Evolutionary conservation across 2,888 invertebrate genomes (phyloP).

Genomic region (Nomada lathburiana): DNA sequence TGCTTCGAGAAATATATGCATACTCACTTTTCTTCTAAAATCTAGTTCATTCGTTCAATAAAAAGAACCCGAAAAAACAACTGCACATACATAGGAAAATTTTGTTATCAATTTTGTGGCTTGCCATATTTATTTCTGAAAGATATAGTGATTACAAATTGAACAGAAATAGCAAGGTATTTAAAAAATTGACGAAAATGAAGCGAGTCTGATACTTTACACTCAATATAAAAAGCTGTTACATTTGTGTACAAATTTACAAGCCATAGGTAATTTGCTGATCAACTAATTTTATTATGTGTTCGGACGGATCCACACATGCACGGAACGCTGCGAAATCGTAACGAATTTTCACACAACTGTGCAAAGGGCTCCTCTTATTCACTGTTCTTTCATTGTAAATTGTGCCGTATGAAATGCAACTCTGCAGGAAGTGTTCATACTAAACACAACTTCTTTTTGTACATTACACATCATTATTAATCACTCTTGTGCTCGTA

Average conservation of each 20-base stretch:
- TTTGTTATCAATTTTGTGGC: neutral
- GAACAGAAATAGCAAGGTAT: neutral
- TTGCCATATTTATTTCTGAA: neutral
- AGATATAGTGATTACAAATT: neutral
- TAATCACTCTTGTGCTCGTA: too few species aligned
- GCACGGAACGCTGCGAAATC: too few species aligned
- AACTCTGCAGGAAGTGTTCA: too few species aligned
- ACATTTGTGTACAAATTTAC: slow-evolving; percentile 5
- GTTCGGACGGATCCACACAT: too few species aligned
- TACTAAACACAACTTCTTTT: too few species aligned
- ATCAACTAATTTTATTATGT: neutral
- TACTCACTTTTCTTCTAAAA: neutral
- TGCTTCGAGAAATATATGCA: slow-evolving; percentile 17
- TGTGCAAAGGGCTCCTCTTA: too few species aligned
- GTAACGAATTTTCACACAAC: too few species aligned
- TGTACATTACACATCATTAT: too few species aligned
- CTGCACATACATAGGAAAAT: slow-evolving; percentile 3
- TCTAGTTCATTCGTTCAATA: slow-evolving; percentile 9
- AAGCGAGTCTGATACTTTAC: slow-evolving; percentile 6
- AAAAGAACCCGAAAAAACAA: neutral
- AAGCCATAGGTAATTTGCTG: neutral
- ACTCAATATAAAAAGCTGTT: neutral
- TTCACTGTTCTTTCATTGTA: too few species aligned
- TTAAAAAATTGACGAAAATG: slow-evolving; percentile 2
- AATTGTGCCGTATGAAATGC: too few species aligned